Evolutionary conservation across 1,140 invertebrate genomes (phyloP).

Genomic region (Conopomorpha cramerella): DNA sequence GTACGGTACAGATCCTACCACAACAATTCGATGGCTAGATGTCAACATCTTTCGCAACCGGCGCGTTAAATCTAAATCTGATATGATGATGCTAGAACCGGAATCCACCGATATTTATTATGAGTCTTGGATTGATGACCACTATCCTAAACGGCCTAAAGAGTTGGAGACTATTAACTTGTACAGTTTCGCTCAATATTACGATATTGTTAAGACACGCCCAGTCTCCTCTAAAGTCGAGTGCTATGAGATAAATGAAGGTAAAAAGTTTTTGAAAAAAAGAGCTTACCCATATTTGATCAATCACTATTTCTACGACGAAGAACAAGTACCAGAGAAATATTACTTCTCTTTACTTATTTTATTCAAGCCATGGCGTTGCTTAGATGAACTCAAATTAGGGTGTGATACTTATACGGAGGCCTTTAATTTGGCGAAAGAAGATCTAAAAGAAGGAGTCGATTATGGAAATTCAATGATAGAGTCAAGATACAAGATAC

Average conservation of each 20-base stretch:
- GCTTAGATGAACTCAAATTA: slow-evolving; percentile 8
- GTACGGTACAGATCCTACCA: slow-evolving; percentile 24
- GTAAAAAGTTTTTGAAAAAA: slow-evolving; percentile 1
- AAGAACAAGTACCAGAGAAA: slow-evolving; percentile 10
- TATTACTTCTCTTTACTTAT: slow-evolving; percentile 9
- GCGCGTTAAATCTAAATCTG: slow-evolving; percentile 6
- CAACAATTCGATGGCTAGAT: slow-evolving; percentile 30
- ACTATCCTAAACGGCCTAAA: slow-evolving; percentile 6
- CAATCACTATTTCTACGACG: slow-evolving; percentile 10
- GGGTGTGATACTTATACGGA: slow-evolving; percentile 10
- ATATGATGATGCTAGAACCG: slow-evolving; percentile 2
- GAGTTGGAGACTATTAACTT: slow-evolving; percentile 4
- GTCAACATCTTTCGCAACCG: slow-evolving; percentile 14
- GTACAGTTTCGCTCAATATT: neutral
- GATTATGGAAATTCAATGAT: neutral
- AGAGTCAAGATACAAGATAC: slow-evolving; percentile 1
- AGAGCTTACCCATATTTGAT: slow-evolving; percentile 3
- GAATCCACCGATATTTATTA: slow-evolving; percentile 8
- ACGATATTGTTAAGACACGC: slow-evolving; percentile 1
- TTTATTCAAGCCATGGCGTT: slow-evolving; percentile 12
- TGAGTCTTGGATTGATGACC: slow-evolving; percentile 6
- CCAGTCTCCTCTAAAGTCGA: neutral
- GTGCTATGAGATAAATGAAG: neutral
- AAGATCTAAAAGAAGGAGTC: slow-evolving; percentile 9
- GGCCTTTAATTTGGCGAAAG: slow-evolving; percentile 10